Base-by-base conservation (phyloP, 2,113 vertebrate species). In the Cheilinus undulatus region DNA sequence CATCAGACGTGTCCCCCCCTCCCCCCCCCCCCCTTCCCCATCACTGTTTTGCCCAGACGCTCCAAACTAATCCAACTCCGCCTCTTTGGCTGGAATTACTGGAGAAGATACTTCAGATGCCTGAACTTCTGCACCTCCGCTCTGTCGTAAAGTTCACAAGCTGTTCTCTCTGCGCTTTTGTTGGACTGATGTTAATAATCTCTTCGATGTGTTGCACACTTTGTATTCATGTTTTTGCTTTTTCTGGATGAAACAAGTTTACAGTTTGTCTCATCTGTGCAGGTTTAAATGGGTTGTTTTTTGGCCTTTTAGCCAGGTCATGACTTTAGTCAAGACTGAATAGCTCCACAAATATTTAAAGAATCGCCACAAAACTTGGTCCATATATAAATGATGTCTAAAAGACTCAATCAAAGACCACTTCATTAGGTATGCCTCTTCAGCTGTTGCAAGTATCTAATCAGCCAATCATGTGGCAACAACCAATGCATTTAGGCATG, bases 1-100 rank as follows among this genome's bases (percentile, higher is more conserved):
- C 74, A 75, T 84, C 86, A 74, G 76, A 89, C 88, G 86, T 83
- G 86, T 88, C 74, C 19, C 81, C 87, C 82, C 76, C 74, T 80
- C 79, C 38, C 59, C 79, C 76, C 80, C 86, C 80, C 76, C 75
- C 81, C 80, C 49, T 65, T 80, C 76, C 78, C 72, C 83, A 73
- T 81, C 73, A 65, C 82, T 76, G 76, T 85, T 82, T 84, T 86
- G 61, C 85, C 86, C 63, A 82, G 66, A 91, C 66, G 50, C 73
- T 84, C 82, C 74, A 81, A 76, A 84, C 83, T 88, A 73, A 51
- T 84, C 74, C 77, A 73, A 61, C 75, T 88, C 73, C 64, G 22
- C 73, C 73, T 71, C 19, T 68, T 66, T 65, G 56, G 62, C 64
- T 59, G 45, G 69, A 83, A 61, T 53, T 52, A 32, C 43, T 59